Base-by-base conservation (phyloP, 2,888 invertebrate genomes). In the Hyposoter didymator region DNA sequence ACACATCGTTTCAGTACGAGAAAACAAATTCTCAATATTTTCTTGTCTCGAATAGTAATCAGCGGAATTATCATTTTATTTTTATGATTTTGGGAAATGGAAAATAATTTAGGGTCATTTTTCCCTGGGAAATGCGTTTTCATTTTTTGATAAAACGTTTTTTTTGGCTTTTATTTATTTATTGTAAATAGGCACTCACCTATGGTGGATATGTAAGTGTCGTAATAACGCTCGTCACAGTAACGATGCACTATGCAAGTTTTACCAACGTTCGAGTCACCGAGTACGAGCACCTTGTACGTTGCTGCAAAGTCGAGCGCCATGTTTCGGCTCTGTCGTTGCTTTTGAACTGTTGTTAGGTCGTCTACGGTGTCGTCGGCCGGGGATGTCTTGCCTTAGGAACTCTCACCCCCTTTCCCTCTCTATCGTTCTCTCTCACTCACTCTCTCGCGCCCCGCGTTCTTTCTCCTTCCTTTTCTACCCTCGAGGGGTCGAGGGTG, bases 221-320 rank as follows among this genome's bases (percentile, higher is more conserved):
- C 98, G 94, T 97, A 98, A 94, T 97, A 98, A 91, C 97, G 95
- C 94, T 98, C 98, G 94, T 98, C 98, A 94, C 98, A 98, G 92
- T 97, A 98, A 94, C 98, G 96, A 94, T 98, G 98, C 91, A 98
- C 97, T 90, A 98, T 97, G 94, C 98, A 98, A 85, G 98, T 98
- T 95, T 98, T 98, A 22, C 98, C 98, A 87, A 98, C 98, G 95
- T 98, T 98, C 78, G 97, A 97, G 95, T 98, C 98, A 82, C 98
- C 98, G 92, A 98, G 95, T 91, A 98, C 97, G 92, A 98, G 95
- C 88, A 98, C 96, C 95, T 98, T 98, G 94, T 97, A 98, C 88
- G 97, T 98, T 89, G 97, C 97, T 91, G 97, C 97, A 94, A 97
- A 97, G 94, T 97, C 97, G 93, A 97, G 95, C 95, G 97, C 97